Conservation (phyloP, 2,113 vertebrate genomes). For the Dasypus novemcinctus region DNA sequence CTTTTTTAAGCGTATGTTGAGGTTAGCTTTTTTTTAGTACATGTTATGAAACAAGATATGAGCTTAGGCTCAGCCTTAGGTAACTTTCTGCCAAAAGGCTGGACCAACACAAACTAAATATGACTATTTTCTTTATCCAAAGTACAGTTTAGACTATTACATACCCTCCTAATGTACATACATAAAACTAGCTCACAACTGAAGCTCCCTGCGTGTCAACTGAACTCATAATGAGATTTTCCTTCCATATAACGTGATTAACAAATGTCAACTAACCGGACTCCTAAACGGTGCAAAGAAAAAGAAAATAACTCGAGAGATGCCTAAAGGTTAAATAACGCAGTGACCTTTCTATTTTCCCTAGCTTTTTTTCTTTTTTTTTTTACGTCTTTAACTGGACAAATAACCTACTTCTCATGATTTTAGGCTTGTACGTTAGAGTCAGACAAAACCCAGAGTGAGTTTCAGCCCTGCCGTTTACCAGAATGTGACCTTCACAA, state of each 20-base stretch:
- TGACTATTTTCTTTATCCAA: conserved; percentile 73
- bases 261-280: conserved; percentile 35
- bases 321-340: neutral
- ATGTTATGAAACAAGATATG: conserved; percentile 80
- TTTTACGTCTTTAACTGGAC: neutral
- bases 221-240: conserved; percentile 37
- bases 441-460: neutral
- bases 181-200: conserved; percentile 63
- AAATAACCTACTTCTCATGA: neutral
- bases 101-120: conserved; percentile 80
- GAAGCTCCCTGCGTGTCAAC: conserved; percentile 55
- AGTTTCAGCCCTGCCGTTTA: neutral
- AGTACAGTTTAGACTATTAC: conserved; percentile 71
- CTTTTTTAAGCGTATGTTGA: conserved; percentile 78
- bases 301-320: conserved; percentile 13
- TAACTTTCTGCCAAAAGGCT: conserved; percentile 80
- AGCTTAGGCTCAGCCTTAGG: conserved; percentile 72
- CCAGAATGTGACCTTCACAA: neutral
- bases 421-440: neutral
- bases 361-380: neutral
- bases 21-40: conserved; percentile 63
- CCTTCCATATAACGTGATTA: conserved; percentile 52
- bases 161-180: conserved; percentile 55
- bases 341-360: neutral
- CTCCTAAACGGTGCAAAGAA: neutral